phyloP scores from a whole-genome alignment of 2,888 invertebrate genomes.

The Parnassius smintheus region DNA sequence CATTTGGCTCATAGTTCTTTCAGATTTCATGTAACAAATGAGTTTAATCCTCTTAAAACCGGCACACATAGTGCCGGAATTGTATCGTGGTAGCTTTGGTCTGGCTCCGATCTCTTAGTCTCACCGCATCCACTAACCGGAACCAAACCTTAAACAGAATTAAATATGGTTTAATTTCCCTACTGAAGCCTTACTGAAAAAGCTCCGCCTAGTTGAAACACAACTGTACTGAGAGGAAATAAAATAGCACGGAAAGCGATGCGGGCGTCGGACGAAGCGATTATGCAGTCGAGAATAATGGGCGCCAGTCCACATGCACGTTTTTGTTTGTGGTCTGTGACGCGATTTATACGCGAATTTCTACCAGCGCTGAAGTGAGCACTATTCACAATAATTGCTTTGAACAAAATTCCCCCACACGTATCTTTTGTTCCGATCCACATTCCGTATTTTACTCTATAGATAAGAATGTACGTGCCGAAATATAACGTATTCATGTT shows the following conservation, averaged over 20 bases:
- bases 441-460: slow-evolving; percentile 39
- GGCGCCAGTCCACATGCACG: slow-evolving; percentile 79
- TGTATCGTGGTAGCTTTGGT: slow-evolving; percentile 75
- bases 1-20: slow-evolving; percentile 65
- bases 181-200: slow-evolving; percentile 60
- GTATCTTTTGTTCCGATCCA: slow-evolving; percentile 59
- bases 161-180: slow-evolving; percentile 79
- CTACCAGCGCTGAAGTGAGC: slow-evolving; percentile 77
- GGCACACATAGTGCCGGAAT: slow-evolving; percentile 76
- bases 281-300: slow-evolving; percentile 82
- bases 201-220: slow-evolving; percentile 74
- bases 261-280: slow-evolving; percentile 81
- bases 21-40: slow-evolving; percentile 73
- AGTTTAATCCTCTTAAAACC: slow-evolving; percentile 79
- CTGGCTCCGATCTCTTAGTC: slow-evolving; percentile 73
- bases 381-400: slow-evolving; percentile 80
- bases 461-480: slow-evolving; percentile 31
- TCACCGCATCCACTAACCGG: slow-evolving; percentile 65
- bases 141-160: slow-evolving; percentile 77
- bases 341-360: slow-evolving; percentile 80
- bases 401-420: slow-evolving; percentile 68
- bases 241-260: slow-evolving; percentile 79
- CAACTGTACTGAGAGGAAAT: slow-evolving; percentile 77
- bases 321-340: slow-evolving; percentile 82
- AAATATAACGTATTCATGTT: slow-evolving; percentile 23